Base-by-base conservation (phyloP, 1,140 invertebrate genomes). In the Archivesica marissinica region DNA sequence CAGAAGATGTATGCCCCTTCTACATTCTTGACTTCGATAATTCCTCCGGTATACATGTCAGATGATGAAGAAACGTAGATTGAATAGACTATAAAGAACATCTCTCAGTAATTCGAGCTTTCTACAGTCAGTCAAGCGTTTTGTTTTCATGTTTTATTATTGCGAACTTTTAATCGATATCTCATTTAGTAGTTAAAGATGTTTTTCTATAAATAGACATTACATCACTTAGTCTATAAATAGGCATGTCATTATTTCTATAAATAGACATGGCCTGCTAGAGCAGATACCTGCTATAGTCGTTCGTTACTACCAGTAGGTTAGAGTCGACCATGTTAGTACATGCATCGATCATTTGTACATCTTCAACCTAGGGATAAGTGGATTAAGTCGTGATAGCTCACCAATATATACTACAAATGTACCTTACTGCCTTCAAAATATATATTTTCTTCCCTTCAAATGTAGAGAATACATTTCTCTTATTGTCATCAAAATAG, bases 21-120 rank as follows among this genome's bases (percentile, higher is more conserved):
- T 0, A 97, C 97, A 35, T 98, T 98, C 88, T 97, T 98, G 87
- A 96, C 97, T 0, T 95, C 96, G 84, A 94, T 97, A 28, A 96
- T 96, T 93, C 94, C 95, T 13, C 94, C 95, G 23, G 95, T 95
- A 70, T 92, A 87, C 91, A 95, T 92, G 95, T 88, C 88, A 66
- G 94, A 94, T 52, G 91, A 94, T 86, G 92, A 91, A 9, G 92
- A 91, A 56, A 33, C 25, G 74, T 17, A 23, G 70, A 83, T n/a
- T 13, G 20, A 20, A 75, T 30, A n/a, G 68, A 83, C 9, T 61
- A 33, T 28, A 75, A 39, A 54, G 75, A 75, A 35, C 52, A 86
- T 84, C 66, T 89, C 39, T 86, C 88, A 33, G 86, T 87, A 70
- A 86, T 64, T 79, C 20, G n/a, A 7, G n/a, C n/a, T n/a, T 52